Base-by-base conservation (phyloP, 2,888 invertebrate genomes). In the Cerastis rubricosa region DNA sequence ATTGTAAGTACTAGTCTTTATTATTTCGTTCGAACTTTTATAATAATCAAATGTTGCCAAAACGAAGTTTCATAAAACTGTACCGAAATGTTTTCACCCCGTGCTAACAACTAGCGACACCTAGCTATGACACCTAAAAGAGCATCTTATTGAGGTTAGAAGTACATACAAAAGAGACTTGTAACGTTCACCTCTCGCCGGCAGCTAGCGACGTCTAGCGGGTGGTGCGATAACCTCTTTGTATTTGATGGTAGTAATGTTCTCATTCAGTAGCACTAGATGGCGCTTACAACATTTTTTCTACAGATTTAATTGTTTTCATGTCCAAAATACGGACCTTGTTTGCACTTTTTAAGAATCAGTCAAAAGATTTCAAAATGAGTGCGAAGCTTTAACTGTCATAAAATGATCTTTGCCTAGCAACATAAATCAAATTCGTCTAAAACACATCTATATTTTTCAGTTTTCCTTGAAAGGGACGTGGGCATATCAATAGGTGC, bases 401-500 rank as follows among this genome's bases (percentile, higher is more conserved):
- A 35, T 3, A 35, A 35, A 35, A 35, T 35, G 35, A 35, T 35
- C 35, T 35, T 35, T 35, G 1, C 3, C 35, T 35, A 3, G 35
- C 35, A 35, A 35, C n/a, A 35, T 3, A 35, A 35, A 35, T 35
- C 35, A 35, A 35, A 35, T 35, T 35, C 35, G 3, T 35, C 35
- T 35, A 35, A 35, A 35, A 35, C 35, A 35, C 35, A 1, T 35
- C 35, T 35, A 35, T 35, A 2, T 35, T 35, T 35, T 35, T 3
- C 35, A 96, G 96, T 94, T 80, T 87, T 96, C 72, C 80, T 95
- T 45, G 95, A 95, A 59, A 94, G 92, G 85, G 95, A 96, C 84
- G 94, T 96, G 76, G 96, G 96, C 9, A 96, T 96, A 85, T 93
- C 96, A 0, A 66, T 96, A n/a, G 96, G 96, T 0, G 96, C 94